These are phyloP conservation scores for Gadopsis bispinosus DNA, from an alignment of 2,797 vertebrate genomes.

Conservation along the genomic window DNA sequence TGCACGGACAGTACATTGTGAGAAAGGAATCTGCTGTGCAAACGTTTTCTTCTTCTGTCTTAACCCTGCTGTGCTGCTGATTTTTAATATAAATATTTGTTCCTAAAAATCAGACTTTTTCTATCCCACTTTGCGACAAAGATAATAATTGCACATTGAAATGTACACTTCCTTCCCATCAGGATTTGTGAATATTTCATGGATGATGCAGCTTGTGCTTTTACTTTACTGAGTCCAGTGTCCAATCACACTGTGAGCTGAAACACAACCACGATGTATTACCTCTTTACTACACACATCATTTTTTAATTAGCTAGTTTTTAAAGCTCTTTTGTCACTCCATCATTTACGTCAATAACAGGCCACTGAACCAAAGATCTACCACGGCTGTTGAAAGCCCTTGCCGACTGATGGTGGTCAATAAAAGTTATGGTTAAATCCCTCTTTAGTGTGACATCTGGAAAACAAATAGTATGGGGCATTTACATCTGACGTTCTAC, in stretches of 20 bases:
- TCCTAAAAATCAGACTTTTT: not conserved
- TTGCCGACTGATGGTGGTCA: conserved; percentile 15
- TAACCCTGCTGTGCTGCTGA: not conserved
- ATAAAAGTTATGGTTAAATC: conserved; percentile 43
- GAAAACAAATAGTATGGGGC: conserved; percentile 27
- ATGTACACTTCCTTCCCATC: not conserved
- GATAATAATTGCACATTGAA: not conserved
- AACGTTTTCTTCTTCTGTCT: conserved; percentile 1
- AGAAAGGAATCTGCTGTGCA: conserved; percentile 5
- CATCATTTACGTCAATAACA: conserved; percentile 4
- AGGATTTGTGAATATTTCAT: not conserved
- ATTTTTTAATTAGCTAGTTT: not conserved
- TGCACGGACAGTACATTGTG: not conserved
- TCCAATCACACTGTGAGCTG: not conserved
- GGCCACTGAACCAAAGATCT: not conserved
- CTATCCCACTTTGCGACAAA: not conserved
- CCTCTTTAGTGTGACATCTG: conserved; percentile 21
- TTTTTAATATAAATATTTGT: not conserved
- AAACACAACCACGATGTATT: not conserved
- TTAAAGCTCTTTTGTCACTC: not conserved
- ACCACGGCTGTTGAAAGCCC: conserved; percentile 13
- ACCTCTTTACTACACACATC: not conserved
- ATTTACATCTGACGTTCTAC: conserved; percentile 23
- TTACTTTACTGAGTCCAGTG: too few species aligned
- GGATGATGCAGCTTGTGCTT: not conserved